Percentiles rank a stretch among this genome's conserved stretches.
These are phyloP conservation scores for Taurulus bubalis DNA, from an alignment of 2,113 vertebrate genomes.

Conservation along the genomic window DNA sequence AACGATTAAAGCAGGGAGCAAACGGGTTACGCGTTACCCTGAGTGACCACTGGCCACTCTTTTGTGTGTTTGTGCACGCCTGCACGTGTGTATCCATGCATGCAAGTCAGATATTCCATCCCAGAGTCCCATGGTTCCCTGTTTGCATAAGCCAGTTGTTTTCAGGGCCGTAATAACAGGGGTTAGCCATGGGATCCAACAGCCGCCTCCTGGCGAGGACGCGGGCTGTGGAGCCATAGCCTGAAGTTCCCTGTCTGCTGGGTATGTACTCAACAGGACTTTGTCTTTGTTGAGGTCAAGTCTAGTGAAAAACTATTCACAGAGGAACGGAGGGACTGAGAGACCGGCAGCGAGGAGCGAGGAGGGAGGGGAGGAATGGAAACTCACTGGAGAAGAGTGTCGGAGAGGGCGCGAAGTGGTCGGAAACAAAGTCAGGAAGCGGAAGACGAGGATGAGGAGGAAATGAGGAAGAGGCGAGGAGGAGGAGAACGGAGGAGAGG, in stretches of 20 bases:
- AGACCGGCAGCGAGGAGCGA: slow-evolving; percentile 2
- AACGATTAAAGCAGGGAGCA: background rate
- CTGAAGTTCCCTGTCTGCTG: slow-evolving; percentile 56
- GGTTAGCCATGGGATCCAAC: slow-evolving; percentile 50
- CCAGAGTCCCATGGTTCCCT: slow-evolving; percentile 43
- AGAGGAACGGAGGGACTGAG: too few species aligned
- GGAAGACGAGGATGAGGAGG: background rate
- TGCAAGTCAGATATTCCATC: slow-evolving; percentile 68
- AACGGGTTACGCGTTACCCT: slow-evolving; percentile 7
- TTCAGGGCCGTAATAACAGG: slow-evolving; percentile 68
- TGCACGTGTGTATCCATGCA: slow-evolving; percentile 49
- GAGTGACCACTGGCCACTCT: slow-evolving; percentile 3
- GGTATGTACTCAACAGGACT: slow-evolving; percentile 56
- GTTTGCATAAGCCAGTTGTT: slow-evolving; percentile 70
- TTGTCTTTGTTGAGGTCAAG: slow-evolving; percentile 67
- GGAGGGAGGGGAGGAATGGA: slow-evolving; percentile 7
- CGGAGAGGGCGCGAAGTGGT: accelerated
- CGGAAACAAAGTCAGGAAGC: background rate
- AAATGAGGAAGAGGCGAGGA: background rate
- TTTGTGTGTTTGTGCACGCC: slow-evolving; percentile 23
- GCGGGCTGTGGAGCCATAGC: slow-evolving; percentile 31
- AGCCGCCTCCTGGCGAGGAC: slow-evolving; percentile 44
- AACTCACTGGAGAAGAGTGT: slow-evolving; percentile 13
- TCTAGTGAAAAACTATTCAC: slow-evolving; percentile 74
- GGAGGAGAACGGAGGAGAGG: background rate